Evolutionary conservation across 2,888 invertebrate species (phyloP), one percentile per base, ranked within the genome.

Genomic region (Chrysopilus asiliformis): DNA sequence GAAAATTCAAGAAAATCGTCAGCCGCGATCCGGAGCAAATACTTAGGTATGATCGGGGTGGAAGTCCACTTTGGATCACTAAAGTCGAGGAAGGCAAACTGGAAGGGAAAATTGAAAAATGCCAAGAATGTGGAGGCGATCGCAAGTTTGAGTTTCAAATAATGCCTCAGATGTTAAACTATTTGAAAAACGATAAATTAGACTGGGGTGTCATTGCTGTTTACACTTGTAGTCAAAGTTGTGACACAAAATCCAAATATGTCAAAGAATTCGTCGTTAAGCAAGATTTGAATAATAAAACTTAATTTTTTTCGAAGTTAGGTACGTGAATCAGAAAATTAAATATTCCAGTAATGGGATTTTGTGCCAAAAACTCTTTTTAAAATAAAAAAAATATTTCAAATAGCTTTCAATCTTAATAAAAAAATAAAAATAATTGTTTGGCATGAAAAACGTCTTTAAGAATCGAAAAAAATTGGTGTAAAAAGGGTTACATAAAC

Each of bases 61-160:
- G 87, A 2, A 52, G 58, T 24, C 86, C 91, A 10, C 63, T 97
- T n/a, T 87, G 84, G 78, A 85, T 93, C 36, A 65, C 67, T 31
- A 64, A 70, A 39, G 51, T 64, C 33, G n/a, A n/a, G n/a, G 56
- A 55, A 16, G 69, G 71, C 25, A 51, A 58, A 45, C 56, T 12
- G 3, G 22, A 68, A 16, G 49, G 53, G 3, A 53, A 68, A 35
- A 65, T 93, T 46, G 86, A 90, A 15, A 66, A 69, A 15, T 89
- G 90, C 56, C 66, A 70, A 44, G 60, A 71, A 43, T 97, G 97
- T 61, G 73, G 76, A 32, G 69, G 72, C 2, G 66, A 71, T 34
- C 72, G 94, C 45, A 74, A 77, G 47, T 95, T 89, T 68, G 95
- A 97, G 66, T 93, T 90, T 63, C 89, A 89, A 77, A 69, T 91